Evolutionary conservation across 2,888 invertebrate species (phyloP).

Genomic region (Lagria hirta): DNA sequence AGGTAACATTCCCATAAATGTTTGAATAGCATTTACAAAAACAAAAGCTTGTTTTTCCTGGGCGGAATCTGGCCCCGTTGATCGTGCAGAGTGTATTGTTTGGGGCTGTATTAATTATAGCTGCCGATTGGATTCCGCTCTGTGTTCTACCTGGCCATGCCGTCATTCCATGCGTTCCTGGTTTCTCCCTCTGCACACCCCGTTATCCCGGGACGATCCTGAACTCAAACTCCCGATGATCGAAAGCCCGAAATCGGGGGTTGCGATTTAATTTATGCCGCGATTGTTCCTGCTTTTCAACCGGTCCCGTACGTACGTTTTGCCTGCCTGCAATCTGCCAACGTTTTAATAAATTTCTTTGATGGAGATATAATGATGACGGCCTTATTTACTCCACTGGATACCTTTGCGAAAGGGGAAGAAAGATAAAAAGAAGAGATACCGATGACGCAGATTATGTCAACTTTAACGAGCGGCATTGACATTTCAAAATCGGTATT

Average conservation of each 20-base stretch:
- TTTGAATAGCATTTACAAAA: slow-evolving; percentile 30
- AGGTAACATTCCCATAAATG: slow-evolving; percentile 29
- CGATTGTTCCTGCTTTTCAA: slow-evolving; percentile 18
- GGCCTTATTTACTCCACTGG: slow-evolving; percentile 8
- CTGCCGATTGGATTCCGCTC: slow-evolving; percentile 51
- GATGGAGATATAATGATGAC: slow-evolving; percentile 17
- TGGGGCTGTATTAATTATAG: slow-evolving; percentile 52
- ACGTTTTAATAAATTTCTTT: slow-evolving; percentile 17
- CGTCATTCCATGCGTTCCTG: slow-evolving; percentile 48
- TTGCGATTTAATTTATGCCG: slow-evolving; percentile 27
- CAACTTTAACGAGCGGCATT: too few relatives aligned
- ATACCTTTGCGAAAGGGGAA: too few relatives aligned
- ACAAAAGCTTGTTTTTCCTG: slow-evolving; percentile 37
- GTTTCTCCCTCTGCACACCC: slow-evolving; percentile 33
- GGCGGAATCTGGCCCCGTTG: slow-evolving; percentile 49
- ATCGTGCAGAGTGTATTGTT: slow-evolving; percentile 44
- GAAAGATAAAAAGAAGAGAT: too few relatives aligned
- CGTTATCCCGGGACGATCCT: slow-evolving; percentile 21
- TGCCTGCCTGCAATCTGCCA: neutral
- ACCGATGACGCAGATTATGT: too few relatives aligned
- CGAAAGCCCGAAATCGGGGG: slow-evolving; percentile 17
- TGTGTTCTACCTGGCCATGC: slow-evolving; percentile 48
- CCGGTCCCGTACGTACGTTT: slow-evolving; percentile 1
- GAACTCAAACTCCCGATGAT: slow-evolving; percentile 17
- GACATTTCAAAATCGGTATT: too few relatives aligned